Evolutionary conservation across 1,140 invertebrate genomes (phyloP).

Genomic region (Formica exsecta): DNA sequence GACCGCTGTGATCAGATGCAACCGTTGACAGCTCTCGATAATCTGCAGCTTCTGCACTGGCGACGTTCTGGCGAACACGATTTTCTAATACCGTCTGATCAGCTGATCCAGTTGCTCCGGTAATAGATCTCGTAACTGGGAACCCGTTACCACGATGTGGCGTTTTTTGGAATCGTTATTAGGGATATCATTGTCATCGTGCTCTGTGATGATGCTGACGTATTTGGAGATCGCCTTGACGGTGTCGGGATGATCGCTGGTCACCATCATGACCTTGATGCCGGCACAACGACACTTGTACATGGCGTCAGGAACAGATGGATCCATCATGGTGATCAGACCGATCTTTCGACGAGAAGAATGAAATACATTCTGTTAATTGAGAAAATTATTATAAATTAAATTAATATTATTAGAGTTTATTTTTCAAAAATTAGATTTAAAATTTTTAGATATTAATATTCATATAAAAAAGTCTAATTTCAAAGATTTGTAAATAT

Average conservation of each 20-base stretch:
- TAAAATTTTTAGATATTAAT: too few species aligned
- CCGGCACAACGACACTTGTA: slow-evolving; percentile 99
- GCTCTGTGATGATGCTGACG: slow-evolving; percentile 98
- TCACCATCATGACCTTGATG: slow-evolving; percentile 98
- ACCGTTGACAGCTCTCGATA: slow-evolving; percentile 98
- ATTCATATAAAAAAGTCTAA: too few species aligned
- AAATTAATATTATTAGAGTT: neutral
- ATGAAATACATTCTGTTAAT: neutral
- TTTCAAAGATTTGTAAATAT: too few species aligned
- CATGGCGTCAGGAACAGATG: slow-evolving; percentile 98
- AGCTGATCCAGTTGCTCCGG: slow-evolving; percentile 97
- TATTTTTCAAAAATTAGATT: neutral
- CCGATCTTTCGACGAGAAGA: slow-evolving; percentile 87
- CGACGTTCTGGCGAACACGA: slow-evolving; percentile 99
- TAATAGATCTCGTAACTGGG: slow-evolving; percentile 92
- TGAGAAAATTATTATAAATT: neutral
- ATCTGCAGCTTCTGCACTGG: slow-evolving; percentile 99
- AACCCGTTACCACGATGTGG: slow-evolving; percentile 91
- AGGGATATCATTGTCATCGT: slow-evolving; percentile 91
- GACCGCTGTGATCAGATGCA: slow-evolving; percentile 99
- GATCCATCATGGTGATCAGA: slow-evolving; percentile 99
- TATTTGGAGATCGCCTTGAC: slow-evolving; percentile 99
- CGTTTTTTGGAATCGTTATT: slow-evolving; percentile 27
- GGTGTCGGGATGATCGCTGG: slow-evolving; percentile 99
- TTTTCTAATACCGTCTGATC: slow-evolving; percentile 97